These are phyloP conservation scores for Drosophila anomalipes DNA, from an alignment of 2,888 invertebrate genomes.

Conservation along the genomic window DNA sequence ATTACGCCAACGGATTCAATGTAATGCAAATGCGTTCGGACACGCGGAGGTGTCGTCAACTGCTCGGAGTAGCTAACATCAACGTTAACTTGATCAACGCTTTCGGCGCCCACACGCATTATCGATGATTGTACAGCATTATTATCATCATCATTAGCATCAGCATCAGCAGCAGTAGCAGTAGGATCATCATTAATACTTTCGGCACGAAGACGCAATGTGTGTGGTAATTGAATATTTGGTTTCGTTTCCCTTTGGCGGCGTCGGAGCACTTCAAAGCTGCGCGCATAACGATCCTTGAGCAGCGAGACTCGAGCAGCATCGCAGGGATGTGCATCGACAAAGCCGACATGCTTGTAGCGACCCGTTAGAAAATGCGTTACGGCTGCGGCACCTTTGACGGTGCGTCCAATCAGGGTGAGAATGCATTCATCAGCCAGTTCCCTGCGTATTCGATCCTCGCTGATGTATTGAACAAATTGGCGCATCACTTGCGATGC, in stretches of 20 bases:
- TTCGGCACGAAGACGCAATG: background rate
- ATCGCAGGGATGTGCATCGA: conserved; percentile 8
- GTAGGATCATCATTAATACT: background rate
- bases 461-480: conserved; percentile 7
- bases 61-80: background rate
- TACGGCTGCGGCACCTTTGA: conserved; percentile 7
- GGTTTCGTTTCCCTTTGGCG: background rate
- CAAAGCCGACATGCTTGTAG: conserved; percentile 16
- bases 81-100: background rate
- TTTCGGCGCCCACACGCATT: conserved; percentile 2
- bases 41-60: conserved; percentile 6
- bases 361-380: conserved; percentile 10
- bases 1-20: conserved; percentile 14
- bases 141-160: background rate
- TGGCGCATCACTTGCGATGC: conserved; percentile 13
- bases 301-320: conserved; percentile 6
- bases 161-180: background rate
- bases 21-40: background rate
- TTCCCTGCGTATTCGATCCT: conserved; percentile 7
- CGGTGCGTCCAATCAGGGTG: conserved; percentile 8
- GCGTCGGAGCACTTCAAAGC: conserved; percentile 8
- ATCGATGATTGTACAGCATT: background rate
- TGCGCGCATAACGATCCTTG: conserved; percentile 3
- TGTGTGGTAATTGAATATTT: background rate
- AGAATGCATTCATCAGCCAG: conserved; percentile 10